phyloP scores from a whole-genome alignment of 2,888 invertebrate genomes.

The Choreutis nemorana region DNA sequence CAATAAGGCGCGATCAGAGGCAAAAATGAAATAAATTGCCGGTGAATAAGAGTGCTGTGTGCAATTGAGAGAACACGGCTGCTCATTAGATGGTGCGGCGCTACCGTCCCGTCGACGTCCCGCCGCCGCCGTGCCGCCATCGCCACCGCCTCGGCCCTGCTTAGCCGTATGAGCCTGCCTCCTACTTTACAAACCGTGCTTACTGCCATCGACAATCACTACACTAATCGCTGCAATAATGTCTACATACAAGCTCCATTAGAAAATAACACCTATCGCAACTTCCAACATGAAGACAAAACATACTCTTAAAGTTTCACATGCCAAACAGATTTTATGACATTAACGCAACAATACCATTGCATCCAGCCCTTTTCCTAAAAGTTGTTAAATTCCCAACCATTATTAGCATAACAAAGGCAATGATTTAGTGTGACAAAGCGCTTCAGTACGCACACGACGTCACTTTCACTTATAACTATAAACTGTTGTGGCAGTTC shows the following conservation, averaged over 20 bases:
- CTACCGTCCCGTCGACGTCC: slow-evolving; percentile 12
- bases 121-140: slow-evolving; percentile 17
- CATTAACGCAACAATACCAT: slow-evolving; percentile 33
- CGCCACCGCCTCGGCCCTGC: slow-evolving; percentile 10
- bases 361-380: slow-evolving; percentile 40
- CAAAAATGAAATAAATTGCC: slow-evolving; percentile 68
- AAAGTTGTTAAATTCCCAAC: slow-evolving; percentile 50
- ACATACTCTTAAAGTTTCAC: slow-evolving; percentile 43
- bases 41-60: slow-evolving; percentile 61
- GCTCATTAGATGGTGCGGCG: slow-evolving; percentile 52
- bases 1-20: slow-evolving; percentile 65
- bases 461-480: slow-evolving; percentile 52
- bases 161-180: too few species aligned
- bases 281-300: slow-evolving; percentile 11
- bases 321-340: slow-evolving; percentile 26
- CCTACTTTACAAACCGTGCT: too few species aligned
- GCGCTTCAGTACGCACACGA: slow-evolving; percentile 27
- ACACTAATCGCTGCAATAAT: slow-evolving; percentile 8
- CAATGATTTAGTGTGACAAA: slow-evolving; percentile 47
- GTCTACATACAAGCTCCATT: slow-evolving; percentile 1
- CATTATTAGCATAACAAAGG: slow-evolving; percentile 59
- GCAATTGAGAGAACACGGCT: slow-evolving; percentile 64
- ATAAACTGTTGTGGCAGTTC: slow-evolving; percentile 7
- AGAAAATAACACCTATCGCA: slow-evolving; percentile 11
- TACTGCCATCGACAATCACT: slow-evolving; percentile 3